Evolutionary conservation across 2,113 vertebrate genomes (phyloP).

Genomic region (Brachyistius frenatus): DNA sequence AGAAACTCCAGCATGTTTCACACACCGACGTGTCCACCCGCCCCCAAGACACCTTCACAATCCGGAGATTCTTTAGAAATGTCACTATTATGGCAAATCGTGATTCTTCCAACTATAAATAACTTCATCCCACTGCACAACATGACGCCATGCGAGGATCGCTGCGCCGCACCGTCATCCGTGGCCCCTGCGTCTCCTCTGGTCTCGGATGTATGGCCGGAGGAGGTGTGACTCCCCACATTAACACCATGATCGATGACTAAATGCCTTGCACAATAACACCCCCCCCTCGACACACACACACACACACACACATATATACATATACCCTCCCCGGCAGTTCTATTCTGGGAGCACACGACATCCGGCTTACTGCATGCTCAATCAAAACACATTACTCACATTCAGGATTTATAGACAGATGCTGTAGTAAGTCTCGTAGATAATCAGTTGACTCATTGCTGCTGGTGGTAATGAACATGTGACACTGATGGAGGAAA

Average conservation of each 20-base stretch:
- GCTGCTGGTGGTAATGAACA: constrained; percentile 12
- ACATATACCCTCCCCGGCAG: not conserved
- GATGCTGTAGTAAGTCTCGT: constrained; percentile 36
- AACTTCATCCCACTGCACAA: constrained; percentile 24
- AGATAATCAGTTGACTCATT: constrained; percentile 61
- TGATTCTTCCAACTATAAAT: constrained; percentile 51
- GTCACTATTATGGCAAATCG: constrained; percentile 62
- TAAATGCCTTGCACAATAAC: constrained; percentile 43
- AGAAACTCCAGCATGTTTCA: constrained; percentile 20
- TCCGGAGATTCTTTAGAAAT: constrained; percentile 54
- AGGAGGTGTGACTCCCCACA: constrained; percentile 62
- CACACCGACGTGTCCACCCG: constrained; percentile 32
- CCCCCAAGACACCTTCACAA: constrained; percentile 37
- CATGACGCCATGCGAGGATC: constrained; percentile 32
- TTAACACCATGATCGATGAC: constrained; percentile 66
- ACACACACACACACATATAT: too few relatives aligned
- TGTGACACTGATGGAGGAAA: constrained; percentile 21
- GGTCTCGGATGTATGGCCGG: constrained; percentile 34
- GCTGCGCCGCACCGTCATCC: not conserved
- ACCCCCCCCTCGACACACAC: not conserved
- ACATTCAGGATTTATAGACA: constrained; percentile 31
- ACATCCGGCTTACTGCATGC: constrained; percentile 49
- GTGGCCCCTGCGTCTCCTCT: constrained; percentile 27
- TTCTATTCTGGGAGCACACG: constrained; percentile 59
- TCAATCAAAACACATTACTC: constrained; percentile 67